Evolutionary conservation across 2,888 invertebrate genomes (phyloP), one percentile per base, ranked within the genome.

Genomic region (Sinodicranocentrus sp.): DNA sequence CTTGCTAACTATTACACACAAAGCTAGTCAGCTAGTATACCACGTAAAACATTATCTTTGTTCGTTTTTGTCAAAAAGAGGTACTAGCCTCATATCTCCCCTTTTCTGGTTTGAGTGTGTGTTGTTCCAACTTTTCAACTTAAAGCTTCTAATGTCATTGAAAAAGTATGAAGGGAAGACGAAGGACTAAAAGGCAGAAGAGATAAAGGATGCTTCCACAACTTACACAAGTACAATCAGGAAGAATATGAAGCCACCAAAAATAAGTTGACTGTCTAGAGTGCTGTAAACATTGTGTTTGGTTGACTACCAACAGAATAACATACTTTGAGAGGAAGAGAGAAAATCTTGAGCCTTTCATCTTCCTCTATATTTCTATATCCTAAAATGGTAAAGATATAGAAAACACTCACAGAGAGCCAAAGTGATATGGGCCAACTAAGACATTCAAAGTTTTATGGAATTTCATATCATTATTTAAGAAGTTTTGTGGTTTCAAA

Each of bases 61-160:
- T 15, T 10, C 15, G 19, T 48, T 21, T 63, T 43, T 59, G 48
- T 73, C 39, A 59, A 61, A 57, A 54, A 54, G 2, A 54, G 25
- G 2, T 48, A 10, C 48, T 10, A 5, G 61, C 8, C 15, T 33
- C 54, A 19, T 19, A 19, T 52, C 19, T 17, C 19, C 48, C 10
- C 19, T 1, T 26, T 48, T 59, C 52, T 65, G n/a, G n/a, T n/a
- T n/a, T n/a, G n/a, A n/a, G 39, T 17, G 23, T 33, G 25, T 44
- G 17, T 43, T 63, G 52, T 44, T 28, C 63, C 33, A 76, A 76
- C 65, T 76, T 76, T 76, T 65, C 65, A 76, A 65, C 75, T 76
- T 76, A 43, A 65, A 76, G 75, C 54, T 52, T 65, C 54, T 76
- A 48, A 78, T 52, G 78, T 78, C 78, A 78, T 78, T 70, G 70